Base-by-base conservation (phyloP, 1,140 invertebrate genomes). In the Stegodyphus mimosarum region DNA sequence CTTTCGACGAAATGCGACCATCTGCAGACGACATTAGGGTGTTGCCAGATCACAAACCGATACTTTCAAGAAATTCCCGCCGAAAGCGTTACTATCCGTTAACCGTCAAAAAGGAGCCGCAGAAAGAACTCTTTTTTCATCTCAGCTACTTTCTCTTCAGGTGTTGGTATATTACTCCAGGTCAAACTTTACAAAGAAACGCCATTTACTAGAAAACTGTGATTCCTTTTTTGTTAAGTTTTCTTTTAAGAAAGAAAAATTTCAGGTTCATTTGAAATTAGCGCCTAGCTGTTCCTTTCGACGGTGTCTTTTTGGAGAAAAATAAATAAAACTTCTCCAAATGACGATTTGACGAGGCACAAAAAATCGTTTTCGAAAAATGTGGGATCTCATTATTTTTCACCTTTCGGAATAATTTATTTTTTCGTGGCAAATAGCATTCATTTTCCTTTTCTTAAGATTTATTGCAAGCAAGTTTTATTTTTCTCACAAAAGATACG, bases 1-100 rank as follows among this genome's bases (percentile, higher is more conserved):
- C 77, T 5, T 18, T 48, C 52, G 66, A n/a, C 67, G 77, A 79
- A 79, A 79, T 60, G 51, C 77, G 66, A 79, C 77, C 77, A 79
- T 70, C 77, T 79, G 77, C 66, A 79, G 77, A 79, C 77, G 77
- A 79, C 77, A 79, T 79, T 79, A 79, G 77, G 77, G 77, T 70
- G 77, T 79, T 79, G 77, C 77, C 77, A 79, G 77, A 79, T 79
- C 77, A 79, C 77, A 70, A 79, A 79, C 77, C 77, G 77, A 79
- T 79, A 79, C 77, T 79, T 79, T 67, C 55, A 51, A 70, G 77
- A 79, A 79, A 79, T 33, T 79, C 66, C 52, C 33, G 50, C 50
- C 66, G 77, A 79, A 70, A 79, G 51, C 66, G 77, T 79, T 79
- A 79, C 49, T 53, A 70, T 55, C 66, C 51, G 66, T 79, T 79